These are phyloP conservation scores for Percopsis transmontana DNA, from an alignment of 2,113 vertebrate species.

Conservation along the genomic window DNA sequence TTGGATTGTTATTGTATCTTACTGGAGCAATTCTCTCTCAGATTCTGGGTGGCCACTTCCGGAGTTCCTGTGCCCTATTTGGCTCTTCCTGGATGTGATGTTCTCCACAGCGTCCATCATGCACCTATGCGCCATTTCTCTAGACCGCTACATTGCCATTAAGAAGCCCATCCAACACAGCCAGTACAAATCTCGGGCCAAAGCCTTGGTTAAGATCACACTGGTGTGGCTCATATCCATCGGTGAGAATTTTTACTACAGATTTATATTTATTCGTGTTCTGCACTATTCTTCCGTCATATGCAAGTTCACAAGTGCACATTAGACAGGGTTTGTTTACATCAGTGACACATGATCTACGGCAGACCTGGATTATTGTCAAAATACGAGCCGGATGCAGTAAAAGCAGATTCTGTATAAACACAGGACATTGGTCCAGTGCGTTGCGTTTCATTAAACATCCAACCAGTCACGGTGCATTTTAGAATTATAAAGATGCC, in stretches of 20 bases:
- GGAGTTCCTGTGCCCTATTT: constrained; percentile 88
- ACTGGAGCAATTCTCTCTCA: constrained; percentile 71
- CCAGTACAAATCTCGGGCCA: constrained; percentile 93
- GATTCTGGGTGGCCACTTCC: constrained; percentile 93
- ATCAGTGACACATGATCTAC: background rate
- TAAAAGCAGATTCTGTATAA: constrained; percentile 31
- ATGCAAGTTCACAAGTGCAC: background rate
- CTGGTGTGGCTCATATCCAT: constrained; percentile 97
- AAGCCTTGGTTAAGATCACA: constrained; percentile 90
- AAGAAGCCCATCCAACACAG: constrained; percentile 98
- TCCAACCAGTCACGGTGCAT: too few relatives aligned
- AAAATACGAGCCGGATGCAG: constrained; percentile 11
- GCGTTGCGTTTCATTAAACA: too few relatives aligned
- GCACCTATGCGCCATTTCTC: constrained; percentile 97
- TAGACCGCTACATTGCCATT: constrained; percentile 97
- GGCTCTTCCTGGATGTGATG: constrained; percentile 97
- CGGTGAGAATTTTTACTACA: constrained; percentile 78
- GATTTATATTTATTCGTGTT: constrained; percentile 4
- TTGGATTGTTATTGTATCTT: background rate
- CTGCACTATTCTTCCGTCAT: background rate
- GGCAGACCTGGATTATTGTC: constrained; percentile 6
- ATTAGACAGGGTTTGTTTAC: background rate
- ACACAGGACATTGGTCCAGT: constrained; percentile 20
- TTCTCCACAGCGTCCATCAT: constrained; percentile 98
- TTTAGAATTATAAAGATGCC: too few relatives aligned